Conservation (phyloP, 2,888 invertebrate species). For the Caenorhabditis panamensis region DNA sequence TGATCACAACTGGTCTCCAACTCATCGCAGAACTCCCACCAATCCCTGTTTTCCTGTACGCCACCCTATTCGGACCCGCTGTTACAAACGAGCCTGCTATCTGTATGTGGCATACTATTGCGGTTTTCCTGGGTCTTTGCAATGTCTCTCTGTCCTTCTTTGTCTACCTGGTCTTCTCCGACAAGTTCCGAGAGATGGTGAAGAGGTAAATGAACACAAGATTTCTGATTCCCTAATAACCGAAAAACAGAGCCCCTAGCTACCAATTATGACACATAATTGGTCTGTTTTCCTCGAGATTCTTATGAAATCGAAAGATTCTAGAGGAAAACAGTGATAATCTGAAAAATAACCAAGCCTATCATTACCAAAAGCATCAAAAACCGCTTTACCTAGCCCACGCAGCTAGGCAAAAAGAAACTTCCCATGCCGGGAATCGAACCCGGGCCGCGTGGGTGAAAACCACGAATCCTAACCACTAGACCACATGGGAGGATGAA, state of each 20-base stretch:
- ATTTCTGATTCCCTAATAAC: not conserved
- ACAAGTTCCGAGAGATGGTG: constrained; percentile 76
- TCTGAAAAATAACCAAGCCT: too few species aligned
- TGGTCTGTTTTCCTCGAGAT: too few species aligned
- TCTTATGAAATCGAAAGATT: not conserved
- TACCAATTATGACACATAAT: constrained; percentile 11
- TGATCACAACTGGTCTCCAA: constrained; percentile 77
- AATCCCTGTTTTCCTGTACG: constrained; percentile 75
- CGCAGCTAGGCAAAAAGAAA: constrained; percentile 14
- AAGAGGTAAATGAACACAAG: constrained; percentile 61
- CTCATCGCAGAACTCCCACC: constrained; percentile 75
- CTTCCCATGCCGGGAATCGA: constrained; percentile 75
- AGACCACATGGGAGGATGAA: constrained; percentile 59
- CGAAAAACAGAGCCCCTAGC: constrained; percentile 20
- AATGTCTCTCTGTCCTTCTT: constrained; percentile 80
- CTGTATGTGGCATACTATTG: constrained; percentile 68
- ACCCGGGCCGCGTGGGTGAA: constrained; percentile 77
- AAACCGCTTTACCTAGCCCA: too few species aligned
- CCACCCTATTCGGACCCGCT: constrained; percentile 68
- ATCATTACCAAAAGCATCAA: too few species aligned
- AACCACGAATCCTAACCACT: constrained; percentile 76
- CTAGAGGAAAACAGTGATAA: too few species aligned
- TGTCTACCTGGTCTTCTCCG: constrained; percentile 76
- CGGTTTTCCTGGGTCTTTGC: constrained; percentile 77
- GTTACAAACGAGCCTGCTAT: constrained; percentile 61